Evolutionary conservation across 2,888 invertebrate genomes (phyloP), one percentile per base, ranked within the genome.

Genomic region (Thymelicus lineola): DNA sequence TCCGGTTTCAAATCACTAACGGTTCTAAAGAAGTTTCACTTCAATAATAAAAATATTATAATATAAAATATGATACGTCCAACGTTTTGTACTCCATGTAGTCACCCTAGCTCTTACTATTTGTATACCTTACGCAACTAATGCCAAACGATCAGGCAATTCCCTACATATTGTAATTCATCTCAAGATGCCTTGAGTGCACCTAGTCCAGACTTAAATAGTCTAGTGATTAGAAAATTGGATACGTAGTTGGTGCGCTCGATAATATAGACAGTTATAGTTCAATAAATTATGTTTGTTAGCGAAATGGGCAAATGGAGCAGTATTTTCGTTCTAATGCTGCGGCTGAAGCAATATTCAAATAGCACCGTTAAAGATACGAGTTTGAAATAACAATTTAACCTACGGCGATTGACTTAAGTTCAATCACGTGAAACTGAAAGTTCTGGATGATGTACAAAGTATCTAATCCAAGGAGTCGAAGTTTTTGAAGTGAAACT

Each of bases 61-160:
- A n/a, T n/a, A n/a, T n/a, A 28, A 28, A 28, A 28, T 5, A 28
- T 2, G 28, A 20, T 20, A 9, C 15, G 50, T 50, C 50, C 62
- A 6, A 1, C 9, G 7, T 10, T 20, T 35, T 4, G 10, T 15
- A 1, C 10, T 1, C 35, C 7, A 17, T 0, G 9, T 63, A 38
- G 69, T 14, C 50, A 58, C 50, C 9, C 50, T 71, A 73, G 75
- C 76, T 73, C 77, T 77, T 75, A 78, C 75, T 78, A 79, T 79
- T 79, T 78, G 75, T 69, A 69, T 50, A 70, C 74, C 74, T 78
- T 77, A 74, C 78, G 75, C 75, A 75, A 73, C 74, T 74, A 73
- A 76, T 75, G 75, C 73, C 75, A 76, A 75, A 74, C 73, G 73
- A 72, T 72, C 69, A 17, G 53, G 71, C 75, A 66, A 75, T 69